Base-by-base conservation (phyloP, 2,113 vertebrate species). In the Prinia subflava region DNA sequence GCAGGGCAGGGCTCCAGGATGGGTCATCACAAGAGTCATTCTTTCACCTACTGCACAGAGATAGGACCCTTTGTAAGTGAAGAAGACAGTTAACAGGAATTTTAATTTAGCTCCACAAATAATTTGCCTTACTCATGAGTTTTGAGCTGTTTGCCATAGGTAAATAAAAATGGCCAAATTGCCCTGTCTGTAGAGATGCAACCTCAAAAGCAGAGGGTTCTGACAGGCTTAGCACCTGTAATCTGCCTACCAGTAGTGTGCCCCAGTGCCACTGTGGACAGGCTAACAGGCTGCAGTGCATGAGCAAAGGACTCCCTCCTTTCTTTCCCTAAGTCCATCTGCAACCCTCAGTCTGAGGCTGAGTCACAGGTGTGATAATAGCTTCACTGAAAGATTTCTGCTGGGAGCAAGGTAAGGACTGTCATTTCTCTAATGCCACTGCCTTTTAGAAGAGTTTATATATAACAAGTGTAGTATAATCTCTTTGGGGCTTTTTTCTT, bases 61-160 rank as follows among this genome's bases (percentile, higher is more conserved):
- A 15, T 0, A 9, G 27, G 33, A 1, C 9, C 3, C 46, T 65
- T n/a, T 37, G 53, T 35, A n/a, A 21, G 28, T 4, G 16, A 27
- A 41, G 23, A 49, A n/a, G 15, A 20, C 8, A 25, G 57, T 15
- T 19, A 35, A 41, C 7, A 6, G 0, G 11, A 46, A 13, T 50
- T 60, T 70, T 55, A 35, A 59, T 41, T 68, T 20, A 35, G n/a
- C 28, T 30, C 52, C 57, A n/a, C 46, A 44, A 65, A 24, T 20
- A 46, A 47, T 41, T 50, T 85, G 23, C 35, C 44, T 71, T 28
- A 14, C 41, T 46, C 24, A 15, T n/a, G 70, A 59, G 63, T 52
- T 77, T 16, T 64, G 30, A 74, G 60, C 41, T 39, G 65, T 65
- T 83, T 84, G 37, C 87, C 25, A 4, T 0, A 7, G 64, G 60